Evolutionary conservation across 92 coral and sea anemone genomes (phyloP), one percentile per base, ranked within the genome.

Genomic region (Zoanthus solanderi): DNA sequence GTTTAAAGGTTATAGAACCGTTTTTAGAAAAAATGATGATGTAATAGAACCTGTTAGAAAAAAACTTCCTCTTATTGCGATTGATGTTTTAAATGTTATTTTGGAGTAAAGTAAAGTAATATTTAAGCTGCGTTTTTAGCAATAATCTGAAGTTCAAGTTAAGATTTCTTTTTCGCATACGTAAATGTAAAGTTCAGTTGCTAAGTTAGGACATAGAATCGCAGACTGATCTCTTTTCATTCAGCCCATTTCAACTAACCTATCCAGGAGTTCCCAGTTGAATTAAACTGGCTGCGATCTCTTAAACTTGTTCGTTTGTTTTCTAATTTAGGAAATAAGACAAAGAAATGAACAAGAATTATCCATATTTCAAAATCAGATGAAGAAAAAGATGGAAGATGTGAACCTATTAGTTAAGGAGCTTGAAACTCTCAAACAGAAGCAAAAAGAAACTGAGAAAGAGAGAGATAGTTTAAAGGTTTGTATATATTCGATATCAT

Each of bases 331-430:
- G 99, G 91, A 92, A 67, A 88, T 92, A 48, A 87, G 76, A 34
- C 92, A 88, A 76, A 75, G 93, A 57, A 96, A 97, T 58, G 95
- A 95, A 68, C 71, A 58, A 42, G 96, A 95, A 83, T 52, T 87
- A 44, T 83, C 90, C 78, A 86, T 89, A 58, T 69, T 92, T 16
- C 86, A 91, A 53, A 89, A 77, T 58, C 90, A 95, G 84, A 76
- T 94, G 83, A 90, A 92, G 54, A 91, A 95, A 83, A 79, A 87
- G 86, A 90, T 85, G 37, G 88, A 86, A 67, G 87, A 87, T 84
- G 85, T 95, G 61, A 89, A 84, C 75, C 75, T 58, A 2, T 50
- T 97, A 23, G 93, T 89, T 34, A 88, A 88, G 79, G 95, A 97
- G 66, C 75, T 95, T 61, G 67, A 89, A 8, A 66, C 83, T 13